Conservation (phyloP, 2,888 invertebrate genomes). For the Cyclophora punctaria region DNA sequence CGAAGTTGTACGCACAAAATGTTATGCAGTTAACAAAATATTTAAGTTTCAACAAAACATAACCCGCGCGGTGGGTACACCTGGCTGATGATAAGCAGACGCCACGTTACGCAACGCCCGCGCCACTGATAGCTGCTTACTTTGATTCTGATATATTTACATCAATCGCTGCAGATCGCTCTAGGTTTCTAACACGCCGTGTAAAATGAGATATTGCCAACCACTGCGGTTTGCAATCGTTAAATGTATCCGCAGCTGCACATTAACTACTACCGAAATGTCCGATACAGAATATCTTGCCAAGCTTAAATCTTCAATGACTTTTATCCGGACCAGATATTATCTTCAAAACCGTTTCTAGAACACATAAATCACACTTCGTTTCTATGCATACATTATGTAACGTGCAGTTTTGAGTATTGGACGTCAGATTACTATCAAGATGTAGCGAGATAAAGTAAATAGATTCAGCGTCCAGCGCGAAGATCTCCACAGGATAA, state of each 20-base stretch:
- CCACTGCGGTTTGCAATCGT: constrained; percentile 7
- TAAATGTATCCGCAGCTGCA: constrained; percentile 5
- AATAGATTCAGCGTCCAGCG: not conserved
- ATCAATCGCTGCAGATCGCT: constrained; percentile 18
- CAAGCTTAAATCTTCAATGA: constrained; percentile 2
- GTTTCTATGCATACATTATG: constrained; percentile 7
- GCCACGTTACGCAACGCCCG: constrained; percentile 30
- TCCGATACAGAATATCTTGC: constrained; percentile 1
- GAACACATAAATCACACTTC: constrained; percentile 5
- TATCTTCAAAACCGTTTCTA: constrained; percentile 1
- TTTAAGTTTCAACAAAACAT: constrained; percentile 43
- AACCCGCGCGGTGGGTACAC: constrained; percentile 21
- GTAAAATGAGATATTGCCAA: constrained; percentile 9
- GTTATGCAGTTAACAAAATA: constrained; percentile 37
- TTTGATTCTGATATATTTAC: constrained; percentile 6
- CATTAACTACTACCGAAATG: constrained; percentile 1
- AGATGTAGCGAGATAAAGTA: constrained; percentile 9
- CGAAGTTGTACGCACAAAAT: constrained; percentile 14
- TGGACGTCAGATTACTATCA: constrained; percentile 10
- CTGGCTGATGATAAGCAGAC: constrained; percentile 37
- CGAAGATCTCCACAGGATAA: constrained; percentile 4
- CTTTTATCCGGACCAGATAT: constrained; percentile 7
- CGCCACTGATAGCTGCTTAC: too few species aligned
- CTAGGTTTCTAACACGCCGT: constrained; percentile 15
- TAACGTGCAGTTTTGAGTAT: constrained; percentile 8